Evolutionary conservation across 2,113 vertebrate species (phyloP).

Genomic region (Hippocampus comes): DNA sequence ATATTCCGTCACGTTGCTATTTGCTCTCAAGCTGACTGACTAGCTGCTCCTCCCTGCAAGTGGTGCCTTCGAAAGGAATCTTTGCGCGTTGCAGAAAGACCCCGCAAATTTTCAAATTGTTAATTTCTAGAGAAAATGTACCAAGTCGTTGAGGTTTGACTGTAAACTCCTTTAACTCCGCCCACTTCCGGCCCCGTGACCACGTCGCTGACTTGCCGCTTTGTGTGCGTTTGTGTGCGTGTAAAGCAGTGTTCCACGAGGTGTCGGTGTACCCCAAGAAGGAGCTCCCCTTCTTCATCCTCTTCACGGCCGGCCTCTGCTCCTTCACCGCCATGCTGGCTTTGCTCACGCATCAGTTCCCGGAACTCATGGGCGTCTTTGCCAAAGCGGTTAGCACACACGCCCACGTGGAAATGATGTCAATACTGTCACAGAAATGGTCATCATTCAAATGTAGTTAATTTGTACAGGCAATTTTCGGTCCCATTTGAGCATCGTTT

Average conservation of each 20-base stretch:
- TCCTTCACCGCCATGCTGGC: conserved; percentile 99
- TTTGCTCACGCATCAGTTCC: conserved; percentile 98
- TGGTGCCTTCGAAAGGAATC: no score
- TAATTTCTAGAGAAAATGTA: no score
- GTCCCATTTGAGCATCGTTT: no score
- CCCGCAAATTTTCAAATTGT: no score
- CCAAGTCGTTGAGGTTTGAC: no score
- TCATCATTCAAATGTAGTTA: no score
- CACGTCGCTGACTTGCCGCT: conserved; percentile 31
- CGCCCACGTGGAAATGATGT: background rate
- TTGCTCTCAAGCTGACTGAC: no score
- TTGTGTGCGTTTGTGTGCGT: conserved; percentile 22
- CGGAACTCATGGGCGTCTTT: conserved; percentile 98
- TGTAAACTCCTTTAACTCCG: background rate
- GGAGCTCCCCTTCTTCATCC: conserved; percentile 98
- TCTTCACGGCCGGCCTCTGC: conserved; percentile 95
- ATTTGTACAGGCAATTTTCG: no score
- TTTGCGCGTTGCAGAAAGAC: no score
- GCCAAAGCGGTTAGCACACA: conserved; percentile 92
- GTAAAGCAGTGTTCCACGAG: conserved; percentile 93
- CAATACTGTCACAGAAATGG: background rate
- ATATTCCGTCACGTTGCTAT: no score
- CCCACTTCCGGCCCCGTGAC: background rate
- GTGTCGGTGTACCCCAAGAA: conserved; percentile 99
- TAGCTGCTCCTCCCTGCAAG: no score